These are phyloP conservation scores for Lasioglossum leucozonium DNA, from an alignment of 2,888 invertebrate genomes.

Conservation along the genomic window DNA sequence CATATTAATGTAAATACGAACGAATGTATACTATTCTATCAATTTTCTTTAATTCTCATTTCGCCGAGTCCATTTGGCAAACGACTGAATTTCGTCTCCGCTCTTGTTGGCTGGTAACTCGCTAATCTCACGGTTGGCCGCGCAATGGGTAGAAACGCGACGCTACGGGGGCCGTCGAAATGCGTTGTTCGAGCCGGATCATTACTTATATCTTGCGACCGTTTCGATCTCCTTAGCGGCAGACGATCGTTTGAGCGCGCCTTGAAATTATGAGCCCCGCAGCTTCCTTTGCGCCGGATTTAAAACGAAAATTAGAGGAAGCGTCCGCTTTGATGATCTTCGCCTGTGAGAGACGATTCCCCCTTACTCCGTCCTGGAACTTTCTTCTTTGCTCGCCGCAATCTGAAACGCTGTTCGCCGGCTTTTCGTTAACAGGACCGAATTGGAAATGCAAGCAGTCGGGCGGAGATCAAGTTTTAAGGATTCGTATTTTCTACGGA, in stretches of 20 bases:
- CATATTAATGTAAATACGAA: no score
- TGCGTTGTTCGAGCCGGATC: background rate
- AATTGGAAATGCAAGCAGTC: conserved; percentile 10
- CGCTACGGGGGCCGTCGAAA: background rate
- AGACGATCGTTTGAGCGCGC: background rate
- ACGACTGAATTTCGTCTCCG: background rate
- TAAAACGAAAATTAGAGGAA: conserved; percentile 17
- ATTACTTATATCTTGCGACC: background rate
- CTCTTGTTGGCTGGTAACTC: no score
- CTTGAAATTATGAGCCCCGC: conserved; percentile 3
- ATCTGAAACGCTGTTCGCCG: conserved; percentile 16
- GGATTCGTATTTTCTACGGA: background rate
- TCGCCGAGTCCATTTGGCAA: background rate
- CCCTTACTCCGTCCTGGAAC: background rate
- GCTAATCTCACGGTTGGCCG: no score
- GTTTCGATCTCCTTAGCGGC: no score
- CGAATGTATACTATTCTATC: no score
- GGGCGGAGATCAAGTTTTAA: background rate
- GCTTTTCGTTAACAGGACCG: conserved; percentile 18
- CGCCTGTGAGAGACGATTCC: background rate
- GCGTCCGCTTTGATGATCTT: conserved; percentile 21
- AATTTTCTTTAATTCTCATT: background rate
- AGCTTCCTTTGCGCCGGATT: background rate
- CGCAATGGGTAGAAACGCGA: background rate
- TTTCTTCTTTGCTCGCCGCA: conserved; percentile 18